Evolutionary conservation across 2,797 vertebrate genomes (phyloP), one percentile per base, ranked within the genome.

Genomic region (Crenichthys baileyi): DNA sequence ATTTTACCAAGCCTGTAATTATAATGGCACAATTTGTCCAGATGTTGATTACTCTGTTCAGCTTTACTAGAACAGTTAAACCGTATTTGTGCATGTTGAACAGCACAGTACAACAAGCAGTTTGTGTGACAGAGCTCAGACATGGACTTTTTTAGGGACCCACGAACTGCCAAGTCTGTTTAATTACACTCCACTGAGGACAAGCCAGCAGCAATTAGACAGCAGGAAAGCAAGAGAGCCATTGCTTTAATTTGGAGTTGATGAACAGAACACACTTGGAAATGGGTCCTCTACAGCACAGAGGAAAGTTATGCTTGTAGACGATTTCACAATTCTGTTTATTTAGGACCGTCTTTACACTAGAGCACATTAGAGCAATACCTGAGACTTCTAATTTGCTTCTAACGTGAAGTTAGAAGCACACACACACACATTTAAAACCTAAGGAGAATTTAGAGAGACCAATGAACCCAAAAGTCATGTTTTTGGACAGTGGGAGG

Each of bases 161-260:
- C 18, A 41, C 84, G 81, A 20, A 12, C 83, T 22, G 75, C 78
- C 77, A 81, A 75, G 76, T 78, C 72, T 63, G 79, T 83, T 85
- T 87, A 86, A 88, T 88, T 80, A 83, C 75, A 67, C 71, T 81
- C 74, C 71, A 82, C 73, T 31, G 77, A 79, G 39, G 7, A 29
- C 44, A 68, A 81, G 88, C 74, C 29, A 70, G 70, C 44, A 79
- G 53, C 61, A 65, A 63, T 65, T 36, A 65, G 31, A 65, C 61
- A 39, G 3, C 61, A 61, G 60, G 55, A 36, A 68, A 60, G 18
- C 7, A 13, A 56, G 18, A 31, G 8, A 67, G 41, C 22, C 6
- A 46, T 72, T 78, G 79, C 61, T 65, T 65, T 65, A 20, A 65
- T 65, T 65, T 65, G 61, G 61, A 65, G 18, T 65, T 39, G 18